phyloP scores from a whole-genome alignment of 1,140 invertebrate species.

The Drosophila subpulchrella region DNA sequence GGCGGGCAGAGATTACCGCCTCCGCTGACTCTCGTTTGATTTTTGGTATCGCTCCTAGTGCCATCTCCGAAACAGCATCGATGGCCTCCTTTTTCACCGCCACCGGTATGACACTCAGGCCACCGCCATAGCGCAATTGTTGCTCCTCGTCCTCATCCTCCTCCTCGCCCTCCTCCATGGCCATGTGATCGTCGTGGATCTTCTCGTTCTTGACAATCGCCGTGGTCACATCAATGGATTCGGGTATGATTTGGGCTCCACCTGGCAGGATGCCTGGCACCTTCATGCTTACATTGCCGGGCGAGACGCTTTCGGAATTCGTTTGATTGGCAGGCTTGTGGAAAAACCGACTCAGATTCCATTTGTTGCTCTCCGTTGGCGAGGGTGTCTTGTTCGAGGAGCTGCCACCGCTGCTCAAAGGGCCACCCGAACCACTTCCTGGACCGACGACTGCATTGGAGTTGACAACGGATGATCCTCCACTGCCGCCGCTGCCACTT shows the following conservation, averaged over 20 bases:
- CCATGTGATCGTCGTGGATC: conserved; percentile 55
- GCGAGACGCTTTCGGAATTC: conserved; percentile 57
- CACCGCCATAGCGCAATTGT: conserved; percentile 58
- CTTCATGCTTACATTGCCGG: conserved; percentile 73
- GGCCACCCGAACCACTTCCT: conserved; percentile 23
- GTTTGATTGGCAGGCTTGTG: conserved; percentile 68
- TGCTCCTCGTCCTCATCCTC: conserved; percentile 48
- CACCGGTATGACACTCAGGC: conserved; percentile 59
- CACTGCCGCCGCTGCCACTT: conserved; percentile 4
- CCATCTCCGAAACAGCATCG: conserved; percentile 40
- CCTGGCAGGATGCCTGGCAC: conserved; percentile 71
- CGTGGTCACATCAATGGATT: conserved; percentile 73
- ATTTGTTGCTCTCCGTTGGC: conserved; percentile 77
- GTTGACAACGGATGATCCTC: conserved; percentile 6
- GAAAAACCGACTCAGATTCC: conserved; percentile 74
- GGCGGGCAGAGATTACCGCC: conserved; percentile 14
- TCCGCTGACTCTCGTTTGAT: conserved; percentile 60
- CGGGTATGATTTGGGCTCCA: conserved; percentile 80
- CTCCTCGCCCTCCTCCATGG: conserved; percentile 65
- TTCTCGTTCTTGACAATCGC: conserved; percentile 79
- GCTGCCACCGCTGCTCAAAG: conserved; percentile 63
- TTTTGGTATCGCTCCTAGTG: conserved; percentile 51
- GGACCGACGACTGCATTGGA: conserved; percentile 1
- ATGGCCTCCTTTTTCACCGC: conserved; percentile 64
- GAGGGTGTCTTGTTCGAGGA: conserved; percentile 82